These are phyloP conservation scores for Drosophila neoperkinsi DNA, from an alignment of 2,888 invertebrate species.

Conservation along the genomic window DNA sequence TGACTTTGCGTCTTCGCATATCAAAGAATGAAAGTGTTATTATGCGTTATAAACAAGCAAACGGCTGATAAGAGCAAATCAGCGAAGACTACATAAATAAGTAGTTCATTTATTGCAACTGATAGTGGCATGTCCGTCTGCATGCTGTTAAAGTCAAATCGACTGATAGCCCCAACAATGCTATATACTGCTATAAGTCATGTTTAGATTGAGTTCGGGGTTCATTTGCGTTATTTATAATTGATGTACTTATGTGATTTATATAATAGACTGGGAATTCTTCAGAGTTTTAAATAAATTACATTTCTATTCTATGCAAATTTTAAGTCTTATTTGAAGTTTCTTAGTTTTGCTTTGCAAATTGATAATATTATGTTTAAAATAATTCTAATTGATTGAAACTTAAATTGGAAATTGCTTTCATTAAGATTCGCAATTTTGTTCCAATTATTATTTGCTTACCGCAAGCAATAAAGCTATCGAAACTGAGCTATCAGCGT, in stretches of 20 bases:
- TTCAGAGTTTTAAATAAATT: not conserved
- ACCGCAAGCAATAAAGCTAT: slow-evolving; percentile 11
- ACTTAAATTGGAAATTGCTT: not conserved
- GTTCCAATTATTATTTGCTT: not conserved
- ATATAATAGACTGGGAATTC: not conserved
- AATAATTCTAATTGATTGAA: not conserved
- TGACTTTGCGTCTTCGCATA: slow-evolving; percentile 28
- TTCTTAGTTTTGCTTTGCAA: not conserved
- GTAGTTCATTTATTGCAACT: slow-evolving; percentile 43
- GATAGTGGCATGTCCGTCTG: slow-evolving; percentile 35
- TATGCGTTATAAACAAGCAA: slow-evolving; percentile 46
- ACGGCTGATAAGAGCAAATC: slow-evolving; percentile 40
- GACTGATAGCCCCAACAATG: slow-evolving; percentile 7
- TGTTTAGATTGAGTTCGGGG: not conserved
- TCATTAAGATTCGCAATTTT: not conserved
- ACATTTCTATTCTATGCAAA: not conserved
- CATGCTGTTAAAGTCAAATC: slow-evolving; percentile 5
- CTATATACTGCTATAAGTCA: not conserved
- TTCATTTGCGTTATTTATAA: not conserved
- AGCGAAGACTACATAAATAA: slow-evolving; percentile 9
- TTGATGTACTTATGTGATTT: not conserved
- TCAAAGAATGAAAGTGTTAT: slow-evolving; percentile 38
- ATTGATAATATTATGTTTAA: not conserved
- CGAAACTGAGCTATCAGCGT: slow-evolving; percentile 29
- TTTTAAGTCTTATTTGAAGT: not conserved